Percentiles rank a stretch among this genome's conserved stretches.
Conservation (phyloP, 1,140 invertebrate species). For the Penaeus indicus region DNA sequence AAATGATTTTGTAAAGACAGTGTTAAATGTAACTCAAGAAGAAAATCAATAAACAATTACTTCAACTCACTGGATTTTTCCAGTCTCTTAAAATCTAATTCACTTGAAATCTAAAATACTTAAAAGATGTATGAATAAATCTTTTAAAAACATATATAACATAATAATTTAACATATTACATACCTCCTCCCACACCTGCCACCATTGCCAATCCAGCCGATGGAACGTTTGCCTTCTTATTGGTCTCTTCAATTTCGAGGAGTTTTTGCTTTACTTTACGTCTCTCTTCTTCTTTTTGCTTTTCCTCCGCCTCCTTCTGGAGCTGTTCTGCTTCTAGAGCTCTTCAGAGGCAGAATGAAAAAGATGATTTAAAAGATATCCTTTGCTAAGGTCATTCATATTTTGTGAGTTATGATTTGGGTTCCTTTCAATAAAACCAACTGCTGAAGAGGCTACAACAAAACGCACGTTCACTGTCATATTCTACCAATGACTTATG, state of each 20-base stretch:
- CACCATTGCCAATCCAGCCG: conserved; percentile 37
- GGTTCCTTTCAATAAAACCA: no score
- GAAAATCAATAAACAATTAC: no score
- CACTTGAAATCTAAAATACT: no score
- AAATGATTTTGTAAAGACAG: no score
- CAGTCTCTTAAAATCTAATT: no score
- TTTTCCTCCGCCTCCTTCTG: conserved; percentile 40
- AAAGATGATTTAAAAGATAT: neutral
- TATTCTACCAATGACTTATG: no score
- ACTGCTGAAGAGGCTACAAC: no score
- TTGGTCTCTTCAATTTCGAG: conserved; percentile 47
- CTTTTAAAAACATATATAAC: neutral
- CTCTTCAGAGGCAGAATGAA: conserved; percentile 26
- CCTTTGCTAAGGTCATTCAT: no score
- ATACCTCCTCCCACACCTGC: conserved; percentile 47
- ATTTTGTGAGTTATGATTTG: no score
- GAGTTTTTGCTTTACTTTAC: conserved; percentile 42
- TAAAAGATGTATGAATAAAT: neutral
- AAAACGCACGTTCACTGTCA: no score
- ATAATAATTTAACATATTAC: neutral
- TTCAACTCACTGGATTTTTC: no score
- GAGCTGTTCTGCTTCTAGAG: conserved; percentile 51
- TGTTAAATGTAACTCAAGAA: no score
- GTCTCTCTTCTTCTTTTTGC: conserved; percentile 39
- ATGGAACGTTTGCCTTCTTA: conserved; percentile 24